These are phyloP conservation scores for Chloroclystis v-ata DNA, from an alignment of 2,888 invertebrate species.

Conservation along the genomic window DNA sequence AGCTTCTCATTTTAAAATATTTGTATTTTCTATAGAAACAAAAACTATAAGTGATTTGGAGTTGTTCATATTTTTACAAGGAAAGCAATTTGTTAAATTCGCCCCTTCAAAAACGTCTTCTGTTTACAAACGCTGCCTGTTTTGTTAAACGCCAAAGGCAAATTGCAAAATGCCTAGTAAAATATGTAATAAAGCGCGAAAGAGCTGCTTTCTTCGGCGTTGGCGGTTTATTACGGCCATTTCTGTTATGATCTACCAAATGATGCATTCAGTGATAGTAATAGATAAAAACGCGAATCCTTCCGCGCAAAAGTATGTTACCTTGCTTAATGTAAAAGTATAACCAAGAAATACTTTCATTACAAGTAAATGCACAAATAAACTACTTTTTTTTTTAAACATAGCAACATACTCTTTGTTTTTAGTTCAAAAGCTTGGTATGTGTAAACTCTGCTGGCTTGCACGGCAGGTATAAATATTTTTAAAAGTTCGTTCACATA, in stretches of 20 bases:
- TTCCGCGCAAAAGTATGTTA: not conserved
- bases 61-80: not conserved
- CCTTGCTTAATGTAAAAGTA: too few relatives aligned
- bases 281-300: not conserved
- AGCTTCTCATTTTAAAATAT: not conserved
- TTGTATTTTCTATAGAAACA: too few relatives aligned
- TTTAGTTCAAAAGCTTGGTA: too few relatives aligned
- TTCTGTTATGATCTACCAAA: slow-evolving; percentile 1
- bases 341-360: too few relatives aligned
- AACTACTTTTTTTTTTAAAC: too few relatives aligned
- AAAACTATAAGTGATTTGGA: not conserved
- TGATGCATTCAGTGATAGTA: slow-evolving; percentile 1
- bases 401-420: too few relatives aligned
- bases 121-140: slow-evolving; percentile 2
- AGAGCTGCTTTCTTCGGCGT: slow-evolving; percentile 1
- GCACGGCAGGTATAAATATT: not conserved
- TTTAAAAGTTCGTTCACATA: slow-evolving; percentile 52
- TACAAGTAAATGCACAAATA: too few relatives aligned
- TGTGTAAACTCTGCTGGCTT: too few relatives aligned
- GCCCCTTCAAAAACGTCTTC: not conserved
- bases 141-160: slow-evolving; percentile 3
- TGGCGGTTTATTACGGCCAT: not conserved
- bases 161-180: slow-evolving; percentile 4
- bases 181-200: slow-evolving; percentile 3
- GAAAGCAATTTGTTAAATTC: not conserved